Percentiles rank a stretch among this genome's conserved stretches.
These are phyloP conservation scores for Anguilla marmorata DNA, from an alignment of 2,797 vertebrate genomes.

Conservation along the genomic window DNA sequence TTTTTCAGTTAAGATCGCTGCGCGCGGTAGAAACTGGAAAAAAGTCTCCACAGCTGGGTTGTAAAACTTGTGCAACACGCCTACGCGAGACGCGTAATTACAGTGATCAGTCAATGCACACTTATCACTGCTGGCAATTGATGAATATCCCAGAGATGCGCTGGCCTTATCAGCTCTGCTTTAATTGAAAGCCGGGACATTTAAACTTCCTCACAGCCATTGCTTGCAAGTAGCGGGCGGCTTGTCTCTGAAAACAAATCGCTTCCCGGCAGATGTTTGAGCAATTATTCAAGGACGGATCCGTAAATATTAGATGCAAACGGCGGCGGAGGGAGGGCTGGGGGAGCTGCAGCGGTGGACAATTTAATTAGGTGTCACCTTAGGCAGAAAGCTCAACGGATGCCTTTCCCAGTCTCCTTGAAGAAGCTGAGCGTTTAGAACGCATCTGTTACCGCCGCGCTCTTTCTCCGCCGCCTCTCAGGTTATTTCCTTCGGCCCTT, in stretches of 20 bases:
- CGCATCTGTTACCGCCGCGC: slow-evolving; percentile 65
- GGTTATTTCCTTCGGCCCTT: background rate
- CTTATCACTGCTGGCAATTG: slow-evolving; percentile 5
- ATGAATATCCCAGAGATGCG: background rate
- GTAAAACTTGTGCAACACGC: background rate
- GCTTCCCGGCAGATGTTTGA: slow-evolving; percentile 70
- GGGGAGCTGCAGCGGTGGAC: slow-evolving; percentile 58
- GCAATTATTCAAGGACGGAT: slow-evolving; percentile 73
- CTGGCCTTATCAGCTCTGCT: background rate
- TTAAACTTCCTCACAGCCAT: slow-evolving; percentile 20
- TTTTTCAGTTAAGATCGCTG: background rate
- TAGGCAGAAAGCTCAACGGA: slow-evolving; percentile 69
- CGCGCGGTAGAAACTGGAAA: background rate
- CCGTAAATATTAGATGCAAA: slow-evolving; percentile 71
- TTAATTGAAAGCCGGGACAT: slow-evolving; percentile 21
- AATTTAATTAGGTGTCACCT: slow-evolving; percentile 81
- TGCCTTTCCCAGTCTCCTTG: slow-evolving; percentile 75
- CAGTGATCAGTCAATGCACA: background rate
- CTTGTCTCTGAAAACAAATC: slow-evolving; percentile 65
- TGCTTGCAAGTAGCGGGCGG: background rate
- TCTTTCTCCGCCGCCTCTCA: background rate
- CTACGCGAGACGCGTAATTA: background rate
- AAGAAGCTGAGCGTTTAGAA: slow-evolving; percentile 72
- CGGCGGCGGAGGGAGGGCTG: slow-evolving; percentile 40
- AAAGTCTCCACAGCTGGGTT: background rate